Evolutionary conservation across 2,797 vertebrate genomes (phyloP).

Genomic region (Semotilus atromaculatus): DNA sequence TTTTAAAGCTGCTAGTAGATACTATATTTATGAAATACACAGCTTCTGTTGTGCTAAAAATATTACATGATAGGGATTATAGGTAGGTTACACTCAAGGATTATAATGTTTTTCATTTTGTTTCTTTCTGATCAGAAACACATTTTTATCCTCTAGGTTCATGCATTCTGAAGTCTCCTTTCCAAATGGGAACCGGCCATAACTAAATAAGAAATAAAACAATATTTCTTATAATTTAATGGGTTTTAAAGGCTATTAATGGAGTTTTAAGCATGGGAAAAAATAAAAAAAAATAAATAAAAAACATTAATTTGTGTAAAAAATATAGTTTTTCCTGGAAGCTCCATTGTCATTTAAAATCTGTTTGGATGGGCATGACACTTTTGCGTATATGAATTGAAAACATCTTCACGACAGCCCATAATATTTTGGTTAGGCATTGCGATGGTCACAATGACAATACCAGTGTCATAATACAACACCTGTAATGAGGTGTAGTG

Average conservation of each 20-base stretch:
- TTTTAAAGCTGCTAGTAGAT: neutral
- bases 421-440: neutral
- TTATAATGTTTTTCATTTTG: neutral
- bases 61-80: no score
- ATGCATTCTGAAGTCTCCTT: neutral
- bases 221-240: no score
- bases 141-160: neutral
- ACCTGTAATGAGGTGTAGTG: conserved; percentile 16
- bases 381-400: neutral
- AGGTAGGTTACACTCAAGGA: neutral
- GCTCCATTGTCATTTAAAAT: neutral
- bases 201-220: neutral
- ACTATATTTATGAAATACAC: neutral
- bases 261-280: no score
- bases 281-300: no score
- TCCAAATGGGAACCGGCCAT: neutral
- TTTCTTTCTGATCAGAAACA: neutral
- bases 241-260: no score
- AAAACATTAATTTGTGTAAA: no score
- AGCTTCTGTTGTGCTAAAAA: neutral
- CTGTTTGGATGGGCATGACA: neutral
- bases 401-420: conserved; percentile 13
- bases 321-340: neutral
- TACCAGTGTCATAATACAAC: conserved; percentile 5
- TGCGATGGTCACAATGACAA: neutral